Evolutionary conservation across 2,888 invertebrate genomes (phyloP).

Genomic region (Drosophila ustulata): DNA sequence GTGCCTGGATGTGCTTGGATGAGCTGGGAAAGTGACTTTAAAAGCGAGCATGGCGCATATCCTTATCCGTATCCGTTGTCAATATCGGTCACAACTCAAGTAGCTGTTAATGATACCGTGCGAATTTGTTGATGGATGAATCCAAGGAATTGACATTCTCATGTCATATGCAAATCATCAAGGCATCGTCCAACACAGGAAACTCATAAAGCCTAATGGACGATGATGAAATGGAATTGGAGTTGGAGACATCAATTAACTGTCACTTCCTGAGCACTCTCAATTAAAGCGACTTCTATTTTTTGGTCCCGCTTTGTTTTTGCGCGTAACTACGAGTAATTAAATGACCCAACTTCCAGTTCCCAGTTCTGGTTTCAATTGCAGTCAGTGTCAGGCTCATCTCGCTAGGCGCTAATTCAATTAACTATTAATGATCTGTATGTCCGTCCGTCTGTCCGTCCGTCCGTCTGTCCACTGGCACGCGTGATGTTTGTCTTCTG

Average conservation of each 20-base stretch:
- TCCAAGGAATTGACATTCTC: neutral
- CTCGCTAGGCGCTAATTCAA: slow-evolving; percentile 72
- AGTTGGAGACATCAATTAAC: slow-evolving; percentile 59
- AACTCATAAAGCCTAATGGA: slow-evolving; percentile 30
- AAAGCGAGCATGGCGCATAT: slow-evolving; percentile 61
- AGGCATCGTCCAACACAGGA: slow-evolving; percentile 24
- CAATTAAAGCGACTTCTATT: slow-evolving; percentile 30
- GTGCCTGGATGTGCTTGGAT: slow-evolving; percentile 33
- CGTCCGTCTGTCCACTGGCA: slow-evolving; percentile 28
- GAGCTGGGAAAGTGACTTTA: slow-evolving; percentile 75
- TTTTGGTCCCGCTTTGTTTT: slow-evolving; percentile 12
- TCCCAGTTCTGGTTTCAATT: slow-evolving; percentile 14
- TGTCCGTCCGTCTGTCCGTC: neutral
- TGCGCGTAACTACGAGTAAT: slow-evolving; percentile 50
- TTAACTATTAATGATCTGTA: slow-evolving; percentile 73
- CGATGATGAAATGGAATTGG: too few species aligned
- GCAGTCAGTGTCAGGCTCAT: slow-evolving; percentile 30
- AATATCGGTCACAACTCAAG: slow-evolving; percentile 55
- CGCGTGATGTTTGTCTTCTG: slow-evolving; percentile 54
- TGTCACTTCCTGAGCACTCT: slow-evolving; percentile 69
- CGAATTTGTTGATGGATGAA: slow-evolving; percentile 71
- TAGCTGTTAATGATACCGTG: slow-evolving; percentile 68
- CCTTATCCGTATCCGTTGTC: slow-evolving; percentile 67
- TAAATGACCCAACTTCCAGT: slow-evolving; percentile 51
- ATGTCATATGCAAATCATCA: slow-evolving; percentile 53